Evolutionary conservation across 1,140 invertebrate species (phyloP).

Genomic region (Drosophila elegans): DNA sequence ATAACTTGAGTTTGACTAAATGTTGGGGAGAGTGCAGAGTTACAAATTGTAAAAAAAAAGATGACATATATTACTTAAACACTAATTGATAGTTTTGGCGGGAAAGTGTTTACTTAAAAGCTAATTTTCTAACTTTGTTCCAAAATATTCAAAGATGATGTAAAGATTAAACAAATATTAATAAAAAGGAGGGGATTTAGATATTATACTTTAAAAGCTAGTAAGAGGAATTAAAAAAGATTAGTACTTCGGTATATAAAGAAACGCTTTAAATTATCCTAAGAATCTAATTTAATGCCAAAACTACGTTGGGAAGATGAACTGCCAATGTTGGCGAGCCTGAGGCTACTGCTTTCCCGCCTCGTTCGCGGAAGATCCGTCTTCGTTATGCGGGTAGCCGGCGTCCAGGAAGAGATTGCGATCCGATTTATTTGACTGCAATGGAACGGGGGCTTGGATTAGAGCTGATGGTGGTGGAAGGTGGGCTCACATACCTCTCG

Average conservation of each 20-base stretch:
- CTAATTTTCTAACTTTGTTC: not conserved
- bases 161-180: no score
- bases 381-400: slow-evolving; percentile 57
- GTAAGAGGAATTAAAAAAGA: not conserved
- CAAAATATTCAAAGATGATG: not conserved
- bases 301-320: not conserved
- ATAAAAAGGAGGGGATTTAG: no score
- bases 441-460: not conserved
- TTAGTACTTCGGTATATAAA: not conserved
- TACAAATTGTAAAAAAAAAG: not conserved
- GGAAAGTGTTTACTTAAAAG: not conserved
- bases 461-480: not conserved
- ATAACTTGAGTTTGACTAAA: not conserved
- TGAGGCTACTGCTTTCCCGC: slow-evolving; percentile 49
- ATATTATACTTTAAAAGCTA: not conserved
- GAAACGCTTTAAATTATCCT: not conserved
- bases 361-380: slow-evolving; percentile 39
- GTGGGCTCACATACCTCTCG: slow-evolving; percentile 87
- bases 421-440: slow-evolving; percentile 82
- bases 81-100: not conserved
- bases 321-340: not conserved
- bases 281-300: not conserved
- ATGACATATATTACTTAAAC: not conserved
- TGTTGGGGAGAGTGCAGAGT: not conserved
- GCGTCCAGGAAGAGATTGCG: slow-evolving; percentile 75